Evolutionary conservation across 2,113 vertebrate species (phyloP).

Genomic region (Gasterosteus nipponicus): DNA sequence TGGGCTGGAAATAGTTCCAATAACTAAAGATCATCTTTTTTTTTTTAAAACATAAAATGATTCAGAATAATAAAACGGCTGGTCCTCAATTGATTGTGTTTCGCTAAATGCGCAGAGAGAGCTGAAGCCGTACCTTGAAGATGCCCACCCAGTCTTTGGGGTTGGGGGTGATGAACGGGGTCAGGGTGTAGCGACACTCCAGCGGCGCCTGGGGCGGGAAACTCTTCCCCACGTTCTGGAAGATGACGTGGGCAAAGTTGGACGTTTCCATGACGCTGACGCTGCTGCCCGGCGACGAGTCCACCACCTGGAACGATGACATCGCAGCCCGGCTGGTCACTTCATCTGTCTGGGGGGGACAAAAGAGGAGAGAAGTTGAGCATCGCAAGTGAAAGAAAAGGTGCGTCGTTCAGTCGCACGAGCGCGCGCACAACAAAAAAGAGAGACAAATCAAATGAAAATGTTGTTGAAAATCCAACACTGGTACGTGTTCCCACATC

Average conservation of each 20-base stretch:
- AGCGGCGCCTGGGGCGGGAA: conserved; percentile 93
- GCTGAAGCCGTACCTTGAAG: conserved; percentile 88
- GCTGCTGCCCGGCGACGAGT: conserved; percentile 80
- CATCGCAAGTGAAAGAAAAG: neutral
- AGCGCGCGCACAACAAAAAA: neutral
- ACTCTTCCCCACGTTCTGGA: conserved; percentile 98
- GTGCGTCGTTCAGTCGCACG: neutral
- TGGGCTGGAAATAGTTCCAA: conserved; percentile 19
- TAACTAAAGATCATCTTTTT: conserved; percentile 15
- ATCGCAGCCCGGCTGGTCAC: conserved; percentile 78
- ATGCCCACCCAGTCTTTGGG: conserved; percentile 99
- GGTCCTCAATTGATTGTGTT: conserved; percentile 8
- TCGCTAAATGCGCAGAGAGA: conserved; percentile 18
- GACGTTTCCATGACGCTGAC: conserved; percentile 88
- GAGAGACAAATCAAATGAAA: neutral
- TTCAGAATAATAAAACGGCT: conserved; percentile 15
- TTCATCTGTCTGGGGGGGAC: conserved; percentile 65
- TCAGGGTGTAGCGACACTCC: conserved; percentile 95
- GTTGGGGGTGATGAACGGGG: conserved; percentile 91
- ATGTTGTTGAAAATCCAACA: neutral
- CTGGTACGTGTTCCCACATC: neutral
- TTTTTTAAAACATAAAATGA: conserved; percentile 3
- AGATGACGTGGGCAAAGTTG: conserved; percentile 98
- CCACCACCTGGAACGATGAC: conserved; percentile 92
- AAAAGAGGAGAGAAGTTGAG: neutral